phyloP scores from a whole-genome alignment of 2,113 vertebrate species.

The Coreoperca whiteheadi region DNA sequence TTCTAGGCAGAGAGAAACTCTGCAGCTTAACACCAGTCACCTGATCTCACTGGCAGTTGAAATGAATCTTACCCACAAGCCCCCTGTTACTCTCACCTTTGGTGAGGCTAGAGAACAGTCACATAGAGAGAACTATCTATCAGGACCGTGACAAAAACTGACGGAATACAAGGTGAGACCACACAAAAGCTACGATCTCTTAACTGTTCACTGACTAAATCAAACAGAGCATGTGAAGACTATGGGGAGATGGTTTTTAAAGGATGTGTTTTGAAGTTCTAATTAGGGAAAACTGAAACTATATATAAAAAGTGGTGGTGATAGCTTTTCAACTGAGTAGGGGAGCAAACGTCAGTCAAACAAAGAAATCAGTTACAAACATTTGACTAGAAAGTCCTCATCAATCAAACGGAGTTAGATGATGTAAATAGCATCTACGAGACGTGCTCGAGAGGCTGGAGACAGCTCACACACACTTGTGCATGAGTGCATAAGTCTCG shows the following conservation, averaged over 20 bases:
- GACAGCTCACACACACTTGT: not conserved
- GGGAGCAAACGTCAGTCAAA: not conserved
- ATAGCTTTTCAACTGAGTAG: not conserved
- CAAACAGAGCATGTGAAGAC: not conserved
- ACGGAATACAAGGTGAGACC: not conserved
- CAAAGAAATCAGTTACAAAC: not conserved
- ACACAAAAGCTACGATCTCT: not conserved
- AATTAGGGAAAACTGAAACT: not conserved
- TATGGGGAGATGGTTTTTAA: not conserved
- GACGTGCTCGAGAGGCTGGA: not conserved
- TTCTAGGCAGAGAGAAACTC: slow-evolving; percentile 25
- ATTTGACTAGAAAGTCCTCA: not conserved
- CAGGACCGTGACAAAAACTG: slow-evolving; percentile 10
- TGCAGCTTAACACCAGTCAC: slow-evolving; percentile 49
- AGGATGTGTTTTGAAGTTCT: not conserved
- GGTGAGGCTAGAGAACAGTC: slow-evolving; percentile 15
- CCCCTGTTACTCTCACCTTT: slow-evolving; percentile 34
- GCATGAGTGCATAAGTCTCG: not conserved
- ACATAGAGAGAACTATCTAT: not conserved
- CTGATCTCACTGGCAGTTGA: slow-evolving; percentile 53
- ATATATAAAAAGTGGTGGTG: not conserved
- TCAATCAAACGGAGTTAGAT: not conserved
- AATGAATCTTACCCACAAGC: slow-evolving; percentile 35
- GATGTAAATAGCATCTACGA: not conserved
- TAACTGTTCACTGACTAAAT: not conserved